These are phyloP conservation scores for Sarotherodon lohbergeri DNA, from an alignment of 2,113 vertebrate species.

Conservation along the genomic window DNA sequence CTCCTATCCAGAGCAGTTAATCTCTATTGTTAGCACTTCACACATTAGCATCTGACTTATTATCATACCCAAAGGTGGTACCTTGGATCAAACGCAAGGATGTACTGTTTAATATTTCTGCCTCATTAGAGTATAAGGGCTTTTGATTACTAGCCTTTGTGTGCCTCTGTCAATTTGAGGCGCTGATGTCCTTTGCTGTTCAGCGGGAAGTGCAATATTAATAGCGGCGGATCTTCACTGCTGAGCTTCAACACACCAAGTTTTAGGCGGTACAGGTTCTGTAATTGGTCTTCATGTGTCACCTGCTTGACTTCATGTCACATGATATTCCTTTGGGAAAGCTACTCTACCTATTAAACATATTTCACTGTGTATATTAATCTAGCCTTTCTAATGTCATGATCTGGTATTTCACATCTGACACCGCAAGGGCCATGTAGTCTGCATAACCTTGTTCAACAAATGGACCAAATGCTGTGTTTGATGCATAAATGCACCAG, in stretches of 20 bases:
- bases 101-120: constrained; percentile 68
- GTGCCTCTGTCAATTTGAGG: constrained; percentile 56
- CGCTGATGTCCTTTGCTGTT: constrained; percentile 53
- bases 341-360: constrained; percentile 29
- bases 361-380: constrained; percentile 19
- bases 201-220: constrained; percentile 59
- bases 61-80: constrained; percentile 67
- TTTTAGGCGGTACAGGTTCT: not conserved
- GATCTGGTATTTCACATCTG: not conserved
- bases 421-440: not conserved
- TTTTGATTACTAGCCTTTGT: constrained; percentile 67
- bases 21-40: constrained; percentile 43
- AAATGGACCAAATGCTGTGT: not conserved
- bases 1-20: constrained; percentile 15
- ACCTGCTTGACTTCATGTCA: constrained; percentile 44
- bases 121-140: constrained; percentile 57
- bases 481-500: not conserved
- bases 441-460: not conserved
- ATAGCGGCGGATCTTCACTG: constrained; percentile 19
- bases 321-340: constrained; percentile 20
- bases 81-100: constrained; percentile 63
- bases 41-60: constrained; percentile 62
- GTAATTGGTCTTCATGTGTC: constrained; percentile 60
- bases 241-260: not conserved
- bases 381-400: constrained; percentile 16